Evolutionary conservation across 2,113 vertebrate species (phyloP), one percentile per base, ranked within the genome.

Genomic region (Baryphthengus martii): DNA sequence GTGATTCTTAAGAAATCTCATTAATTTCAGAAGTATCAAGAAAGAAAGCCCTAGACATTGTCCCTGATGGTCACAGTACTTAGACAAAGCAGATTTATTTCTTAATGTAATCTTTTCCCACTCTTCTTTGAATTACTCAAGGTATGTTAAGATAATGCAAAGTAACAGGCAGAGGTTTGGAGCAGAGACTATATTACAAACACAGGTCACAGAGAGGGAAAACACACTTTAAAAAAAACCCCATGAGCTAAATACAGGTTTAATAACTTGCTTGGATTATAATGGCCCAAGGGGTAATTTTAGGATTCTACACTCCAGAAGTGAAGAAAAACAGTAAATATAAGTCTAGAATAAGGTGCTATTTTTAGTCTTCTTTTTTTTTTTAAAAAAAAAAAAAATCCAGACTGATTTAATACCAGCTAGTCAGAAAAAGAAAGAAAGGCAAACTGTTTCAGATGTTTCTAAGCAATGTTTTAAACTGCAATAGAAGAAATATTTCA

Each of bases 71-170:
- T 39, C 58, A 52, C 2, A 73, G 28, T 59, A 33, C 31, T 89
- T 70, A 82, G 42, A 76, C 63, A 94, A 95, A 94, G 66, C 13
- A 90, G 78, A 92, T 93, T 96, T 93, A 96, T 87, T 90, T 93
- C 42, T 88, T 80, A 91, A 77, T 0, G 0, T 86, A 89, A 86
- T 80, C 39, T 92, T 86, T 86, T 93, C 45, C 58, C 35, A 42
- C 35, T 81, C 17, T 5, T 83, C 63, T 93, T 75, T 58, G 67
- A 93, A 24, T n/a, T 65, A 42, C 24, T 90, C 24, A 55, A 86
- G 79, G 85, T 95, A 72, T 42, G 67, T 67, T 94, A 93, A 85
- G 74, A 78, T 65, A 94, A 72, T 13, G 86, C 58, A 89, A 84
- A 35, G 17, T 71, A 89, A 80, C 10, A 65, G 26, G 24, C 21